phyloP scores from a whole-genome alignment of 2,888 invertebrate species.

The Smittia aterrima region DNA sequence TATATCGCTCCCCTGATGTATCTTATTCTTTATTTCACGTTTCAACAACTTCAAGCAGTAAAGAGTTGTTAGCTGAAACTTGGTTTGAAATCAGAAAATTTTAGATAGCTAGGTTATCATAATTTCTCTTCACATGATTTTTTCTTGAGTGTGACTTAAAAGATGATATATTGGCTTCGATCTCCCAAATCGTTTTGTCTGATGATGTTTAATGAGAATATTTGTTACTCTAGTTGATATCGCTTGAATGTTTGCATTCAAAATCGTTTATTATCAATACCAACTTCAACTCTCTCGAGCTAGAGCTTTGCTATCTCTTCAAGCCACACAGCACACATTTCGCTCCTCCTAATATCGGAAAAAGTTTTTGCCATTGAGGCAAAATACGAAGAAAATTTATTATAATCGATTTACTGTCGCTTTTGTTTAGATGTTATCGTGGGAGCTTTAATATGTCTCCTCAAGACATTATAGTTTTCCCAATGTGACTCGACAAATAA shows the following conservation, averaged over 20 bases:
- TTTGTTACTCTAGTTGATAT: neutral
- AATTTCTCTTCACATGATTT: no score
- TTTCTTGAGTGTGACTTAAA: no score
- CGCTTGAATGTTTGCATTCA: neutral
- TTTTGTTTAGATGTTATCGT: neutral
- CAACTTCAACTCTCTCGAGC: neutral
- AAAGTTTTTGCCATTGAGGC: neutral
- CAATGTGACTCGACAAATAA: no score
- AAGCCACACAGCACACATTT: neutral
- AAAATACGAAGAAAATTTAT: neutral
- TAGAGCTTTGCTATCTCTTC: neutral
- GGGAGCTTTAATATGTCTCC: neutral
- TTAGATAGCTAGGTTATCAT: no score
- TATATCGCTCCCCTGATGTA: neutral
- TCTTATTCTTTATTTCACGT: neutral
- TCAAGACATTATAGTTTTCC: no score
- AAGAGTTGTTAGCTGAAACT: no score
- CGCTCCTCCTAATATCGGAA: neutral
- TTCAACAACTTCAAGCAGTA: no score
- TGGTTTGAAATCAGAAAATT: no score
- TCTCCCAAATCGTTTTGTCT: no score
- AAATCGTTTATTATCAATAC: neutral
- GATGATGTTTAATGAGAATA: no score
- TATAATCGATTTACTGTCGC: neutral
- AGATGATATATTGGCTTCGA: no score